Base-by-base conservation (phyloP, 92 coral and sea anemone species). In the Virgularia gustaviana region DNA sequence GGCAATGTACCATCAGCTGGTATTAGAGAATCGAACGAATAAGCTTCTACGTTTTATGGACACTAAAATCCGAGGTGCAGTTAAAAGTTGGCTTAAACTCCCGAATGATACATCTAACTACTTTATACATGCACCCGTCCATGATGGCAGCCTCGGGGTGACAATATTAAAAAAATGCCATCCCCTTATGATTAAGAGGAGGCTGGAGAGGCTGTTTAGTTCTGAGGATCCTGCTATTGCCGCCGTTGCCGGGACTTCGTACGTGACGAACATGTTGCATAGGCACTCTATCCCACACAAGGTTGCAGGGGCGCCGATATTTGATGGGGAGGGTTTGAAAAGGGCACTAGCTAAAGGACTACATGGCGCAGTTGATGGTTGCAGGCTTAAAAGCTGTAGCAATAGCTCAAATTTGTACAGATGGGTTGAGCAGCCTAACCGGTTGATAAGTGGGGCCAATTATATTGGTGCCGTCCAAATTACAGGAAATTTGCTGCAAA, bases 1-100 rank as follows among this genome's bases (percentile, higher is more conserved):
- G n/a, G n/a, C n/a, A n/a, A 51, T 55, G 34, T 36, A 29, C 2
- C 85, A 81, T 28, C 55, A 74, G 31, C 27, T 81, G 16, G 65
- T 60, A 1, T 32, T 75, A 0, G 35, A 71, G 0, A 28, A 66
- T 1, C 0, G 24, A 0, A 29, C 61, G 0, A 3, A 6, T n/a
- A 15, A 53, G 6, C 51, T 20, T 32, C 71, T 75, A 0, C 25
- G 9, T 1, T 75, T 78, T 56, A 57, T 65, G 12, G 72, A 65
- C 23, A 10, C 15, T 3, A 56, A 32, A 9, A 49, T 67, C 0
- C 6, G 82, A 9, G 55, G 65, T 0, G 57, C 77, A 0, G 13
- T 68, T 2, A 16, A 57, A 12, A 43, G 58, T 29, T 78, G 83
- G 83, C 11, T 67, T 0, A 78, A 55, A 13, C 1, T 78, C 16